These are phyloP conservation scores for Peucedramus taeniatus DNA, from an alignment of 2,113 vertebrate species.

Conservation along the genomic window DNA sequence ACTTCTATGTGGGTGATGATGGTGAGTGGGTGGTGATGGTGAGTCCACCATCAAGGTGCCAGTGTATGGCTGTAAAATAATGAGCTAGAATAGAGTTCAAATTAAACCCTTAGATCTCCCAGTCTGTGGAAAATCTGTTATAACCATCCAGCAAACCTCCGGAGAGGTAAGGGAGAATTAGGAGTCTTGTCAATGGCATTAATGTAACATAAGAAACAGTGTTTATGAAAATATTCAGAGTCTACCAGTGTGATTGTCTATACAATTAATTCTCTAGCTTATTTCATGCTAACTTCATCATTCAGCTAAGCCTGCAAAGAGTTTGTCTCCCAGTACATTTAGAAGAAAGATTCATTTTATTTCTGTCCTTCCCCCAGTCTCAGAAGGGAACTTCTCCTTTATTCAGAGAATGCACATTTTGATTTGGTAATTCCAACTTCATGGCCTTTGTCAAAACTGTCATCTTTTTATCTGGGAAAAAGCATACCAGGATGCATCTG, in stretches of 20 bases:
- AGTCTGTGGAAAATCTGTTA: background rate
- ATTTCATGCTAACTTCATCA: background rate
- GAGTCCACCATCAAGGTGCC: background rate
- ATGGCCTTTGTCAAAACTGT: background rate
- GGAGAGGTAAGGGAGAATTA: background rate
- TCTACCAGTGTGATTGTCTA: background rate
- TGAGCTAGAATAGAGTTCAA: background rate
- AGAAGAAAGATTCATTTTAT: background rate
- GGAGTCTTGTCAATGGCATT: background rate
- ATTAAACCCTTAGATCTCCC: background rate
- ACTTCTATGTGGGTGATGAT: too few species aligned
- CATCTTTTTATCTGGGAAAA: background rate
- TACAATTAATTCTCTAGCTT: background rate
- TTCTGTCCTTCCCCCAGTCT: background rate
- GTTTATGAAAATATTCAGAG: background rate
- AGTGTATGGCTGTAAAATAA: background rate
- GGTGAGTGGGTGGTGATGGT: too few species aligned
- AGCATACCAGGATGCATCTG: background rate
- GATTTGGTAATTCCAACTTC: background rate
- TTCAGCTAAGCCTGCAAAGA: background rate
- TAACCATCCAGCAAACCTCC: background rate
- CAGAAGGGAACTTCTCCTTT: background rate
- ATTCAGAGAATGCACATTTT: background rate
- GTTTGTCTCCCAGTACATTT: background rate
- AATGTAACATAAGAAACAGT: accelerated